phyloP scores from a whole-genome alignment of 2,888 invertebrate genomes.

The Ectropis crepuscularia region DNA sequence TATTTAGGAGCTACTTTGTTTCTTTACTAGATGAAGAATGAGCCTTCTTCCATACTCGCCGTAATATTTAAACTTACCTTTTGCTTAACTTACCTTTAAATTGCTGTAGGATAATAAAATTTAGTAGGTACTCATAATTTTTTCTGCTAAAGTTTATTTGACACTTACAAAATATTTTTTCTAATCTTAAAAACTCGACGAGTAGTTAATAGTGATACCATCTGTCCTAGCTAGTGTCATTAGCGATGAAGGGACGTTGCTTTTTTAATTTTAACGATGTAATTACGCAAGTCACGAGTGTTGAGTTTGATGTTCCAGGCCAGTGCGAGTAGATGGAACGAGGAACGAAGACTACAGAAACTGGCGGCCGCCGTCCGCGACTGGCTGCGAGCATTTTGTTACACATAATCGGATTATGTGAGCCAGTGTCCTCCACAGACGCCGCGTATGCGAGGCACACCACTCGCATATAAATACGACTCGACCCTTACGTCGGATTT shows the following conservation, averaged over 20 bases:
- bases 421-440: conserved; percentile 65
- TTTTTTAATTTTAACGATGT: conserved; percentile 49
- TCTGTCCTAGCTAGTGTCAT: conserved; percentile 35
- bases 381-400: conserved; percentile 77
- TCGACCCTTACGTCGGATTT: conserved; percentile 59
- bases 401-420: conserved; percentile 78
- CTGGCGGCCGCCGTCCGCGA: conserved; percentile 54
- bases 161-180: not conserved
- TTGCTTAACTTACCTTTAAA: not conserved
- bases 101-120: too few relatives aligned
- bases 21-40: too few relatives aligned
- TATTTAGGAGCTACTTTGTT: too few relatives aligned
- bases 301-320: conserved; percentile 38
- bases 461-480: conserved; percentile 34
- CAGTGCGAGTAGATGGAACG: conserved; percentile 49
- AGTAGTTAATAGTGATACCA: not conserved
- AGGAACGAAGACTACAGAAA: conserved; percentile 57
- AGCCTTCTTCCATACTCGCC: too few relatives aligned
- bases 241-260: conserved; percentile 37
- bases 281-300: conserved; percentile 46
- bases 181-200: not conserved
- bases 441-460: conserved; percentile 55
- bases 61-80: not conserved
- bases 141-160: too few relatives aligned
- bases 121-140: too few relatives aligned